Percentiles rank a stretch among this genome's conserved stretches.
Evolutionary conservation across 1,140 invertebrate genomes (phyloP).

Genomic region (Musca vetustissima): DNA sequence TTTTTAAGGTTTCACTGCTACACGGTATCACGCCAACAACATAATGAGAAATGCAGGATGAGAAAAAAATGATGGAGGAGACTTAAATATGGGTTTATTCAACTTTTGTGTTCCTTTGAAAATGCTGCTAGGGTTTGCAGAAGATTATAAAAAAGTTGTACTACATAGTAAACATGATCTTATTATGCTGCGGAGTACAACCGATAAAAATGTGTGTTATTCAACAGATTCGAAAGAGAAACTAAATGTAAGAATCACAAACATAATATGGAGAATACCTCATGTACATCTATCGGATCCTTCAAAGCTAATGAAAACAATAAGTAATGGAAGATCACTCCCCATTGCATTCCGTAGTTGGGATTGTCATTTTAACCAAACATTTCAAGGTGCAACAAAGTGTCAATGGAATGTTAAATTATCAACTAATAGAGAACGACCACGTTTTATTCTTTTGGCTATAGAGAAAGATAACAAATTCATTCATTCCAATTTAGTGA

Average conservation of each 20-base stretch:
- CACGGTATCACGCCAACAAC: no score
- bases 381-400: not conserved
- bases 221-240: slow-evolving; percentile 20
- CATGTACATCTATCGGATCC: slow-evolving; percentile 25
- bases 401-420: slow-evolving; percentile 14
- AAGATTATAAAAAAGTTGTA: slow-evolving; percentile 57
- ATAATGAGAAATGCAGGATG: no score
- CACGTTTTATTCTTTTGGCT: not conserved
- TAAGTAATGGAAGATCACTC: not conserved
- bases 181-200: slow-evolving; percentile 50
- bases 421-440: not conserved
- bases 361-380: slow-evolving; percentile 15
- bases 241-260: slow-evolving; percentile 36
- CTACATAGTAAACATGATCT: slow-evolving; percentile 57
- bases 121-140: slow-evolving; percentile 54
- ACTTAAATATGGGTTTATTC: no score
- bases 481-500: slow-evolving; percentile 31
- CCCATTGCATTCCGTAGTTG: slow-evolving; percentile 22
- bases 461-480: not conserved
- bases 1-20: no score
- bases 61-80: no score
- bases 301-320: slow-evolving; percentile 14
- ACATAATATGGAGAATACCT: slow-evolving; percentile 28
- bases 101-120: slow-evolving; percentile 46
- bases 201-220: slow-evolving; percentile 34